Evolutionary conservation across 2,797 vertebrate species (phyloP), one percentile per base, ranked within the genome.

Genomic region (Erithacus rubecula): DNA sequence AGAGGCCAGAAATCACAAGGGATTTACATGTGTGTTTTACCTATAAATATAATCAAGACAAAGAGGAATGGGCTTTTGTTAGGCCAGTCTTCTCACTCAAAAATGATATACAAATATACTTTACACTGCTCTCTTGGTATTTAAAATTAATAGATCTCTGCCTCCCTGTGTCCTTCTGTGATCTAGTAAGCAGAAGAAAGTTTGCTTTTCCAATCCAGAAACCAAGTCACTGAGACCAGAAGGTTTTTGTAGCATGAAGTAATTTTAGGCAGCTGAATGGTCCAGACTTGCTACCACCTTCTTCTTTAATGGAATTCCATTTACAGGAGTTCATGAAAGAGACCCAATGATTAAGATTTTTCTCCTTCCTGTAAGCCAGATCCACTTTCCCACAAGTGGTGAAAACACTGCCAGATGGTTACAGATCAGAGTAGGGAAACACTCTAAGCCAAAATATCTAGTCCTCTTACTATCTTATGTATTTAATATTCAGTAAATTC

Each of bases 261-360:
- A 4, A 90, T 93, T 93, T 92, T 55, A 85, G 75, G 59, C 46
- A 65, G 46, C 14, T 68, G 53, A 32, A 70, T 75, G 51, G 39
- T 43, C 20, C 34, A 85, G 29, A 18, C 78, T 77, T 21, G 0
- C 34, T 51, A 79, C 32, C 52, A 70, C 47, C 63, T 90, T 87
- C 37, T 16, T 56, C 29, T 24, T 80, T 72, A 90, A 59, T 47
- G 44, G 68, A 85, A 90, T 77, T 94, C 26, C 44, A 29, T 74
- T 94, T 95, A 92, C 53, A 74, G 49, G 59, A 94, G 87, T 51
- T 91, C 51, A 58, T 87, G 72, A 82, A 80, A 92, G 41, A 91
- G 26, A 41, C 39, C 3, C 23, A 59, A 5, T 41, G 21, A 78
- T 67, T 68, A 85, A 79, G 29, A 75, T 89, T 79, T 90, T 68